phyloP scores from a whole-genome alignment of 2,113 vertebrate genomes.

The zebrafish (Danio rerio) region GRCz12tu NC_133200.1:3456501-3457000 shows the following conservation, averaged over 20 bases:
- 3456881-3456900: constrained; percentile 1
- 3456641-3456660: not conserved
- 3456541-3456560: too few relatives aligned
- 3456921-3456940: too few relatives aligned
- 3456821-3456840: constrained; percentile 14
- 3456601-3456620: not conserved
- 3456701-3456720: constrained; percentile 9
- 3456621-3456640: too few relatives aligned
- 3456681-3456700: not conserved
- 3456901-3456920: not conserved
- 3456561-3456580: too few relatives aligned
- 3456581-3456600: not conserved
- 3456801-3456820: too few relatives aligned
- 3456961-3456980: too few relatives aligned
- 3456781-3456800: not conserved
- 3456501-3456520: too few relatives aligned
- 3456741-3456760: not conserved
- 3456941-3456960: too few relatives aligned
- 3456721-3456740: not conserved
- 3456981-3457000: too few relatives aligned
- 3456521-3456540: too few relatives aligned
- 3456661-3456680: not conserved
- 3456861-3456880: constrained; percentile 35
- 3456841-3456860: constrained; percentile 9
- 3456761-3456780: not conserved